phyloP scores from a whole-genome alignment of 2,797 vertebrate species.

The Rhynchotus rufescens region DNA sequence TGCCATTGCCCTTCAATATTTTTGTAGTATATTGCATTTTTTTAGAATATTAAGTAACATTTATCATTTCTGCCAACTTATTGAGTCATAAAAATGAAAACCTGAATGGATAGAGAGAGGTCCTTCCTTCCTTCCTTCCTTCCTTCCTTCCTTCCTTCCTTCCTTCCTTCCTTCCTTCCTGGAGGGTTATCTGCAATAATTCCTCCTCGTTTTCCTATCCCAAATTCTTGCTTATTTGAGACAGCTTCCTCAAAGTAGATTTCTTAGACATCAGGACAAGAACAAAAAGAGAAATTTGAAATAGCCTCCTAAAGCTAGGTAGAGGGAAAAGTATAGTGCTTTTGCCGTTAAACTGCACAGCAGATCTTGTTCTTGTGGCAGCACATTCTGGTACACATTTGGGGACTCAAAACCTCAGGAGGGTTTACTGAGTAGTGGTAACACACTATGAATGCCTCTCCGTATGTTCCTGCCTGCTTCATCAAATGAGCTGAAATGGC shows the following conservation, averaged over 20 bases:
- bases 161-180: too few species aligned
- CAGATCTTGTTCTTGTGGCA: background rate
- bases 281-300: background rate
- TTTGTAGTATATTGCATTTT: background rate
- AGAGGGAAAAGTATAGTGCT: background rate
- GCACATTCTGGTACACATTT: background rate
- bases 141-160: too few species aligned
- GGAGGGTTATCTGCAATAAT: background rate
- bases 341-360: background rate
- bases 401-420: rapidly evolving
- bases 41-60: background rate
- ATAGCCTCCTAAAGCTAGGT: background rate
- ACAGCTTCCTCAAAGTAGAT: background rate
- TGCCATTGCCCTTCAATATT: background rate
- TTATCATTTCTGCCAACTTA: background rate
- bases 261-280: background rate
- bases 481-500: background rate
- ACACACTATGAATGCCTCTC: background rate
- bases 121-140: background rate
- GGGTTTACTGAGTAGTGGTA: background rate
- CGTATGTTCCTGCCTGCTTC: rapidly evolving
- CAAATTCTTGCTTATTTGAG: background rate
- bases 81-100: background rate
- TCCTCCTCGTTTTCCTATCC: background rate
- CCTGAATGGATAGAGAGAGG: background rate